Conservation (phyloP, 2,797 vertebrate species). For the Alauda arvensis region DNA sequence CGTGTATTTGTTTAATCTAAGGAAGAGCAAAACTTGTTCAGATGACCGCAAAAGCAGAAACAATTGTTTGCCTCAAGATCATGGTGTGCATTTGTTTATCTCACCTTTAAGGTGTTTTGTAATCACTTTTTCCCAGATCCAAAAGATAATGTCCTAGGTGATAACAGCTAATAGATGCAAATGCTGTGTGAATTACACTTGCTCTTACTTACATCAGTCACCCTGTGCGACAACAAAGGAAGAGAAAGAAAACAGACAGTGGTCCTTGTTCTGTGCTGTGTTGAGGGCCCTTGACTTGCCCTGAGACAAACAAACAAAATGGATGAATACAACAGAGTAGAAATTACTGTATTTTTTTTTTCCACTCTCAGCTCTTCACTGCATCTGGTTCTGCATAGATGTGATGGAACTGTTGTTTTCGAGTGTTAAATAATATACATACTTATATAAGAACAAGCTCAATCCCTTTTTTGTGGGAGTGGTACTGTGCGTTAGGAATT, state of each 20-base stretch:
- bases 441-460: constrained; percentile 47
- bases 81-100: not conserved
- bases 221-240: not conserved
- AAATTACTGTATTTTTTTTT: not conserved
- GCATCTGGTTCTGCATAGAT: not conserved
- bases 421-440: constrained; percentile 59
- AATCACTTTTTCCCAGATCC: not conserved
- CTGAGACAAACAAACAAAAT: constrained; percentile 8
- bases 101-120: not conserved
- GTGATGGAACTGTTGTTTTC: constrained; percentile 41
- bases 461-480: constrained; percentile 27
- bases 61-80: not conserved
- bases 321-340: not conserved
- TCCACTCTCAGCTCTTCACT: not conserved
- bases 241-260: not conserved
- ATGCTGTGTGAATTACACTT: not conserved
- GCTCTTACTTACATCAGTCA: not conserved
- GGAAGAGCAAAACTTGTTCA: not conserved
- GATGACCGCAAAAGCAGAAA: not conserved
- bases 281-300: constrained; percentile 19
- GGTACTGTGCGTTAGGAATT: not conserved
- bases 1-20: not conserved
- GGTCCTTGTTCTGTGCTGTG: not conserved
- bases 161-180: constrained; percentile 11
- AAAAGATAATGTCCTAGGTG: not conserved